Evolutionary conservation across 2,888 invertebrate genomes (phyloP).

Genomic region (Nowickia ferox): DNA sequence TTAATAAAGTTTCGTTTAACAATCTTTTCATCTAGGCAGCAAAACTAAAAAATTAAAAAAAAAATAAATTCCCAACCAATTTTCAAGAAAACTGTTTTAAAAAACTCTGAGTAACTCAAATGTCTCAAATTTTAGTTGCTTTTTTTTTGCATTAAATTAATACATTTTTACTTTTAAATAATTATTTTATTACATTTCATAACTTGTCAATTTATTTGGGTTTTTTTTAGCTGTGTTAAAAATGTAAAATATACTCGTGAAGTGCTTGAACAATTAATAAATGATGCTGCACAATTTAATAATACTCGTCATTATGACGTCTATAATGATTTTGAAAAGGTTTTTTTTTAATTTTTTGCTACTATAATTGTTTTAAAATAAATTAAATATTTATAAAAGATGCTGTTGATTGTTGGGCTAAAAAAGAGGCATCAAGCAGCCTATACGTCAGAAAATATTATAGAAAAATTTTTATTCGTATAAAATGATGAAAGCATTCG

Average conservation of each 20-base stretch:
- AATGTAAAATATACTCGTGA: neutral
- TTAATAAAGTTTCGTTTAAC: neutral
- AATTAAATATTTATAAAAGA: neutral
- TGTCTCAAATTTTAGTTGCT: neutral
- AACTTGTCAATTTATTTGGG: constrained; percentile 1
- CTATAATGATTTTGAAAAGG: neutral
- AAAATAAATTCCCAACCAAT: neutral
- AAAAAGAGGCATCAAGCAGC: too few species aligned
- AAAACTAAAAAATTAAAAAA: neutral
- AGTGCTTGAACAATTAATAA: too few species aligned
- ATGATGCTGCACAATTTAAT: neutral
- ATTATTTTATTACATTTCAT: constrained; percentile 3
- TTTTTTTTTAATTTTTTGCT: neutral
- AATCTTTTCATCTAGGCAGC: neutral
- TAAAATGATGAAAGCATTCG: too few species aligned
- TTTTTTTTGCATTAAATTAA: neutral
- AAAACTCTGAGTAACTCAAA: neutral
- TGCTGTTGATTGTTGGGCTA: neutral
- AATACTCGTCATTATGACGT: neutral
- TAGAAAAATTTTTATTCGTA: too few species aligned
- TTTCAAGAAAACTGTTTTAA: neutral
- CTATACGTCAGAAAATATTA: too few species aligned
- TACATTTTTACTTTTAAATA: neutral
- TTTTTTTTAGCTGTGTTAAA: neutral
- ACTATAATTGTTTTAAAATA: neutral